Conservation (phyloP, 2,113 vertebrate genomes). For the Amblyornis subalaris region DNA sequence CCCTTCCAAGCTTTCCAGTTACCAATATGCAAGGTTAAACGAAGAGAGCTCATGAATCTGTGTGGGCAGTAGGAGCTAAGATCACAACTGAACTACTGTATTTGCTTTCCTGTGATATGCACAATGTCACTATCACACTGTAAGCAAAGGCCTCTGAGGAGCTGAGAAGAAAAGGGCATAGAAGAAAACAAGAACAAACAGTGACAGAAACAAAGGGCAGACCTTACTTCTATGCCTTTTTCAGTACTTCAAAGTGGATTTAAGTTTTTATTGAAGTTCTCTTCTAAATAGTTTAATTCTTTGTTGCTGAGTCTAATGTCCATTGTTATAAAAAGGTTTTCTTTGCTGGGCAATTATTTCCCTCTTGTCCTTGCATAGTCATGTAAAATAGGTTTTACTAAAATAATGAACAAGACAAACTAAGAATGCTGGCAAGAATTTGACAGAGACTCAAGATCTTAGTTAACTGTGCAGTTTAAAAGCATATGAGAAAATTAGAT, state of each 20-base stretch:
- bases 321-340: neutral
- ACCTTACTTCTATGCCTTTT: neutral
- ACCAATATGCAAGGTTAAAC: neutral
- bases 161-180: neutral
- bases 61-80: neutral
- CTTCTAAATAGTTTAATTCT: neutral
- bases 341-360: neutral
- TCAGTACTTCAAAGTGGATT: neutral
- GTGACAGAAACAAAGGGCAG: constrained; percentile 13
- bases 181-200: neutral
- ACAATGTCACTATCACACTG: neutral
- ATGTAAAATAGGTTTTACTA: neutral
- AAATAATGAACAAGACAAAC: neutral
- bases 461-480: neutral
- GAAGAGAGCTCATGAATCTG: neutral
- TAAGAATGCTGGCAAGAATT: neutral
- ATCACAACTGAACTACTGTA: neutral
- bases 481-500: neutral
- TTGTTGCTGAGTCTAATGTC: neutral
- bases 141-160: neutral
- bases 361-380: neutral
- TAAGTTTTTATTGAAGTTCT: neutral
- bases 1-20: neutral
- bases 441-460: neutral
- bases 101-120: neutral